Conservation (phyloP, 2,113 vertebrate species). For the Amphiprion percula region DNA sequence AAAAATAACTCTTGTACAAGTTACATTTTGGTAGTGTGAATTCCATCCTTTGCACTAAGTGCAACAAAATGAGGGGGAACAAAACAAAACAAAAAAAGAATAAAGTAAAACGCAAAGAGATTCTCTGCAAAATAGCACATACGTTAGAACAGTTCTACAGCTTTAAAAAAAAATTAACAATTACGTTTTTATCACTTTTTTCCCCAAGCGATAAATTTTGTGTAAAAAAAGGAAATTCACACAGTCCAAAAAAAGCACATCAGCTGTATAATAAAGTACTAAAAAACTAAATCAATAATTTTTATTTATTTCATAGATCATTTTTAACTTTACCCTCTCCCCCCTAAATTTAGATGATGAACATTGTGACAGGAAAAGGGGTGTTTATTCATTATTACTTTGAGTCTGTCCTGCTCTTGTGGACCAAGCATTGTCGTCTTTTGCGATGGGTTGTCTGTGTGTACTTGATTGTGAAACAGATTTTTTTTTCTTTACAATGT, state of each 20-base stretch:
- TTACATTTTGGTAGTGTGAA: constrained; percentile 85
- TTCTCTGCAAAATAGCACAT: constrained; percentile 89
- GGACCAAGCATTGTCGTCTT: constrained; percentile 82
- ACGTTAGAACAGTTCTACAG: constrained; percentile 91
- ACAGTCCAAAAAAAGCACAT: constrained; percentile 98
- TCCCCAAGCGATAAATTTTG: constrained; percentile 86
- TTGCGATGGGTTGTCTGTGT: constrained; percentile 82
- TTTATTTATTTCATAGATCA: constrained; percentile 84
- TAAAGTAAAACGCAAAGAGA: constrained; percentile 71
- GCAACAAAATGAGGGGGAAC: constrained; percentile 64
- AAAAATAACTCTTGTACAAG: constrained; percentile 73
- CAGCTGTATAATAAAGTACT: constrained; percentile 99
- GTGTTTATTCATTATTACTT: constrained; percentile 82
- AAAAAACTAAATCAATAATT: constrained; percentile 98
- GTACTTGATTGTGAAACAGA: constrained; percentile 82
- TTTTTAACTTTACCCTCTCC: constrained; percentile 88
- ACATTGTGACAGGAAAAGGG: constrained; percentile 87
- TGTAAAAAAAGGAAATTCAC: constrained; percentile 94
- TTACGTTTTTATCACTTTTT: constrained; percentile 89
- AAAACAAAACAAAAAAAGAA: background rate
- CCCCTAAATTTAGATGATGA: constrained; percentile 87
- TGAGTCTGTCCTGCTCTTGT: constrained; percentile 82
- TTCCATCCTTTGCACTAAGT: constrained; percentile 86
- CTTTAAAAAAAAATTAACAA: constrained; percentile 89
- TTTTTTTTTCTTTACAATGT: constrained; percentile 84